Evolutionary conservation across 30 jellyfish, hydroid and myxozoan genomes (phyloP).

Genomic region (Catostylus mosaicus): DNA sequence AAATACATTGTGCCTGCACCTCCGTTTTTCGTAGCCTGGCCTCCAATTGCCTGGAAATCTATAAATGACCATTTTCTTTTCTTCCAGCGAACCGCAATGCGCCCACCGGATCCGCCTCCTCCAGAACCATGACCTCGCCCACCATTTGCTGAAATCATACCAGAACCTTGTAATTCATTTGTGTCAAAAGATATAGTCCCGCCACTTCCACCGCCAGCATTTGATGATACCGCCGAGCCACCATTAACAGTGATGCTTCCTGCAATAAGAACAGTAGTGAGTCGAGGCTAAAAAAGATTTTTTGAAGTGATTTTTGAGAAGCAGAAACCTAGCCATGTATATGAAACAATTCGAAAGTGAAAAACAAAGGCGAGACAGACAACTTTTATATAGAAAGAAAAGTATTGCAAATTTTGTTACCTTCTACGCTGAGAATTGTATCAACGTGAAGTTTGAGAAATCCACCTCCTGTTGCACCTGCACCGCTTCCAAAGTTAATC

Average conservation of each 20-base stretch:
- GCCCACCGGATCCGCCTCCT: constrained; percentile 82
- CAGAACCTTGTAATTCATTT: constrained; percentile 66
- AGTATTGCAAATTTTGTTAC: background rate
- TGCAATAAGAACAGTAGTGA: background rate
- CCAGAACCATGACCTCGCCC: constrained; percentile 67
- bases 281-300: too few relatives aligned
- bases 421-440: constrained; percentile 48
- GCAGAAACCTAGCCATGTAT: too few relatives aligned
- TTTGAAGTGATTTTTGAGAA: too few relatives aligned
- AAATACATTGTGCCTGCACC: constrained; percentile 62
- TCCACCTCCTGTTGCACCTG: constrained; percentile 74
- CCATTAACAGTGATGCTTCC: constrained; percentile 67
- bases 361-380: too few relatives aligned
- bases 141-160: constrained; percentile 60
- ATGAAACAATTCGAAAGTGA: too few relatives aligned
- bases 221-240: constrained; percentile 51
- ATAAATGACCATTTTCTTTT: constrained; percentile 28
- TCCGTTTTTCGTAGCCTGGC: constrained; percentile 45
- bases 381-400: background rate
- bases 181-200: constrained; percentile 50
- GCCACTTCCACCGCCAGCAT: constrained; percentile 74
- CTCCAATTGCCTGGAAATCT: constrained; percentile 60
- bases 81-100: constrained; percentile 63
- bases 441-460: constrained; percentile 9
- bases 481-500: constrained; percentile 59